Percentiles rank a stretch among this genome's conserved stretches.
phyloP scores from a whole-genome alignment of 2,113 vertebrate genomes.

The Hippocampus mohnikei region DNA sequence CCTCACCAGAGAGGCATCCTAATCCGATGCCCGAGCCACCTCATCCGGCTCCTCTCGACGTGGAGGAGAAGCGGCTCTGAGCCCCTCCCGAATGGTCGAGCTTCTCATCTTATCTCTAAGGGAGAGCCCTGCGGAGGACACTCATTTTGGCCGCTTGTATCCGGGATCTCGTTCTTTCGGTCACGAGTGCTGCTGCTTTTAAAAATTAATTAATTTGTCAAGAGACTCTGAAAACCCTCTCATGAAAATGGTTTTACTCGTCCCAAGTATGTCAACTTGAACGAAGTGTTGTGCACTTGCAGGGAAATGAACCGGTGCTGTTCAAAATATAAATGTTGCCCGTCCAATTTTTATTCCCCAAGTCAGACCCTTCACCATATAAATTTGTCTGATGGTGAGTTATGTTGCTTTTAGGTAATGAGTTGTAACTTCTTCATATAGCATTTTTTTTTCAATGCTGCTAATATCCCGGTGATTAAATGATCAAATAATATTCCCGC shows the following conservation, averaged over 20 bases:
- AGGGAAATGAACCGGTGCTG: background rate
- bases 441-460: background rate
- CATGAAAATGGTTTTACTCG: constrained; percentile 36
- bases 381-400: background rate
- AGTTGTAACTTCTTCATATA: background rate
- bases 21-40: too few relatives aligned
- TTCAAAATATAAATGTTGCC: constrained; percentile 10
- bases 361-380: background rate
- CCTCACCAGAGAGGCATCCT: too few relatives aligned
- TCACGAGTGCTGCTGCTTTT: too few relatives aligned
- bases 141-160: too few relatives aligned
- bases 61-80: too few relatives aligned
- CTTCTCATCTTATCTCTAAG: too few relatives aligned
- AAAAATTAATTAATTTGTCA: constrained; percentile 36
- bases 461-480: background rate
- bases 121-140: too few relatives aligned
- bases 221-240: constrained; percentile 27
- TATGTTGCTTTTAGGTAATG: background rate
- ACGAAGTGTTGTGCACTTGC: constrained; percentile 17
- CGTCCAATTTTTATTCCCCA: background rate
- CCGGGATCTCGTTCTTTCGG: too few relatives aligned
- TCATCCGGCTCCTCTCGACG: too few relatives aligned
- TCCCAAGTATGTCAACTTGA: constrained; percentile 15
- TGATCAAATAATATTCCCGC: background rate
- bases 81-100: too few relatives aligned